These are phyloP conservation scores for Drosophila elegans DNA, from an alignment of 1,140 invertebrate species.

Conservation along the genomic window DNA sequence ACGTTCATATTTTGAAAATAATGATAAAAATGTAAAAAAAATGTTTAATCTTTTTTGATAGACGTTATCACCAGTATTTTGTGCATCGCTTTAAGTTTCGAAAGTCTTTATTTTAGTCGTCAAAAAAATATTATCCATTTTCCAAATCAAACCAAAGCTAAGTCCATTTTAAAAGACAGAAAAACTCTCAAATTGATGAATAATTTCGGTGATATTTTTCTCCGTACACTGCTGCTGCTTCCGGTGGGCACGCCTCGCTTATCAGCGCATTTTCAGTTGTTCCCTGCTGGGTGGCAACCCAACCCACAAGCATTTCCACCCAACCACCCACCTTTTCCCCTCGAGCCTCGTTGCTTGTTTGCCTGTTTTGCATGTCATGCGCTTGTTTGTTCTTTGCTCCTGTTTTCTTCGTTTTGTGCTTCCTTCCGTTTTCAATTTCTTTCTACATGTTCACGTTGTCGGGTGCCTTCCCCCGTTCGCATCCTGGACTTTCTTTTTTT, in stretches of 20 bases:
- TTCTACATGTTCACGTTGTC: constrained; percentile 48
- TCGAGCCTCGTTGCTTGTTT: constrained; percentile 48
- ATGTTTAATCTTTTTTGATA: too few species aligned
- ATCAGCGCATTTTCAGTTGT: constrained; percentile 75
- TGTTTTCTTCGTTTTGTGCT: constrained; percentile 54
- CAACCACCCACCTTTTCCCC: constrained; percentile 14
- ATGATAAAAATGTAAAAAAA: too few species aligned
- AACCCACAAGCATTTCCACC: background rate
- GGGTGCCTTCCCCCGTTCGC: background rate
- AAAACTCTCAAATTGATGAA: background rate
- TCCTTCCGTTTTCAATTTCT: constrained; percentile 82
- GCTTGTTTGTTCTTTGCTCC: constrained; percentile 75
- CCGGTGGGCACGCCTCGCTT: constrained; percentile 74
- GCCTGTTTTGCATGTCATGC: constrained; percentile 78
- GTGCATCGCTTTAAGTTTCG: too few species aligned
- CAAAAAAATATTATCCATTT: background rate
- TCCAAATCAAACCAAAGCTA: background rate
- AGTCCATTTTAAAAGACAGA: background rate
- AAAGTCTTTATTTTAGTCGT: background rate
- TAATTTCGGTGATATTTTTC: constrained; percentile 1
- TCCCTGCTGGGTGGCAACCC: constrained; percentile 18
- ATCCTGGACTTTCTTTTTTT: constrained; percentile 36
- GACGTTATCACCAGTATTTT: too few species aligned
- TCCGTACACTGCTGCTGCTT: constrained; percentile 30
- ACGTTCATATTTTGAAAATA: too few species aligned